These are phyloP conservation scores for Lineus longissimus DNA, from an alignment of 1,140 invertebrate genomes.

Conservation along the genomic window DNA sequence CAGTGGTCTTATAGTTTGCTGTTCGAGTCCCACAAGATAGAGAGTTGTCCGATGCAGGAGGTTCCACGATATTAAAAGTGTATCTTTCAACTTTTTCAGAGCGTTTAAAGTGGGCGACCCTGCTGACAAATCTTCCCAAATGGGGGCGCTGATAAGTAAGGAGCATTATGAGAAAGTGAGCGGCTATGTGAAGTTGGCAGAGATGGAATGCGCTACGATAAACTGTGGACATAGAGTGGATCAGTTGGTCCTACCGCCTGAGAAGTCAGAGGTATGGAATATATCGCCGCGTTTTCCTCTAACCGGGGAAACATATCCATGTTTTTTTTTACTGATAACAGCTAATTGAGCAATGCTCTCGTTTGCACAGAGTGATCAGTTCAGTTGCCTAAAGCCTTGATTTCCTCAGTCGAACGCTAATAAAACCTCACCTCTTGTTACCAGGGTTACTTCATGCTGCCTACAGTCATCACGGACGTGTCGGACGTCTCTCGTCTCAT, in stretches of 20 bases:
- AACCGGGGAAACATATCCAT: too few relatives aligned
- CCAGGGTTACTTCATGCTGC: slow-evolving; percentile 60
- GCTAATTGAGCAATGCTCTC: too few relatives aligned
- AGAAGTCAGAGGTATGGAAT: slow-evolving; percentile 40
- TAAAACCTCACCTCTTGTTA: background rate
- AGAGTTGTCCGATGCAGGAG: too few relatives aligned
- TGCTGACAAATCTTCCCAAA: slow-evolving; percentile 43
- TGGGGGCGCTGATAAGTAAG: slow-evolving; percentile 58
- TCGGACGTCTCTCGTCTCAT: slow-evolving; percentile 54
- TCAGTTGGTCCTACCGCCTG: slow-evolving; percentile 35
- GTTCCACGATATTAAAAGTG: background rate
- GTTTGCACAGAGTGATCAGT: too few relatives aligned
- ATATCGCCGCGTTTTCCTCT: too few relatives aligned
- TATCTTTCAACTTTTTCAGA: slow-evolving; percentile 31
- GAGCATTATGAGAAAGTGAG: slow-evolving; percentile 59
- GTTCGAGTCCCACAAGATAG: too few relatives aligned
- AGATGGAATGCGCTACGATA: slow-evolving; percentile 42
- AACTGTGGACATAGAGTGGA: slow-evolving; percentile 42
- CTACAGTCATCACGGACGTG: slow-evolving; percentile 58
- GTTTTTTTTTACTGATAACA: too few relatives aligned
- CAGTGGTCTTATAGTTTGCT: too few relatives aligned
- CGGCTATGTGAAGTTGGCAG: slow-evolving; percentile 51
- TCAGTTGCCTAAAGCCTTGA: too few relatives aligned
- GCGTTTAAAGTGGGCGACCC: slow-evolving; percentile 59
- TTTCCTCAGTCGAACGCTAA: too few relatives aligned